These are phyloP conservation scores for Papilio protenor DNA, from an alignment of 2,888 invertebrate genomes.

Conservation along the genomic window DNA sequence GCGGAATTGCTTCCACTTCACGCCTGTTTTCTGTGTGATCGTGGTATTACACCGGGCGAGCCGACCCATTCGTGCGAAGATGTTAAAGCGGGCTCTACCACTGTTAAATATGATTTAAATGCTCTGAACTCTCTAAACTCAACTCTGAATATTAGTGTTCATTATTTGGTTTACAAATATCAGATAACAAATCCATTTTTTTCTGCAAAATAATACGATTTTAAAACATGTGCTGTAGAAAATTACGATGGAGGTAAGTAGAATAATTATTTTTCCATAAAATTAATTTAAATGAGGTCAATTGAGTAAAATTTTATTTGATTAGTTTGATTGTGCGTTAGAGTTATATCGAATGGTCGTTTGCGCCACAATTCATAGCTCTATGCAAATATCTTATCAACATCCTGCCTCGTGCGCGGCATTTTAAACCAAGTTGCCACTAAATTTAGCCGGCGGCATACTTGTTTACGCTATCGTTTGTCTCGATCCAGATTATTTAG, in stretches of 20 bases:
- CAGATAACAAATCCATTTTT: no score
- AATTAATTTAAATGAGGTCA: neutral
- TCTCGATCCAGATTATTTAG: conserved; percentile 53
- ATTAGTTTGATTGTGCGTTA: conserved; percentile 22
- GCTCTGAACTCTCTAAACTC: no score
- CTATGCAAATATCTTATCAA: conserved; percentile 77
- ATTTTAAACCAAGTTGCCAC: conserved; percentile 64
- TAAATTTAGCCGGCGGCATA: conserved; percentile 63
- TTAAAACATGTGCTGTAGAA: neutral
- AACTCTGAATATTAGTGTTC: neutral
- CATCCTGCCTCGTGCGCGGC: conserved; percentile 73
- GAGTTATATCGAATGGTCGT: conserved; percentile 35
- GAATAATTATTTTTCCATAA: neutral
- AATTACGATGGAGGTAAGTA: neutral
- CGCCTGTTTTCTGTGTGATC: no score
- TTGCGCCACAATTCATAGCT: conserved; percentile 55
- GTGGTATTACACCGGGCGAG: no score
- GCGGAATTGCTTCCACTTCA: no score
- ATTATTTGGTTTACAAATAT: neutral
- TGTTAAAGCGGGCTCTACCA: no score
- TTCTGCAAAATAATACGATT: neutral
- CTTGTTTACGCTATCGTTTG: conserved; percentile 57
- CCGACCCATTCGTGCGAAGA: no score
- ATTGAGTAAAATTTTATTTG: conserved; percentile 14
- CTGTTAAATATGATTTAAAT: no score